These are phyloP conservation scores for Brevimyrus niger DNA, from an alignment of 2,113 vertebrate genomes.

Conservation along the genomic window DNA sequence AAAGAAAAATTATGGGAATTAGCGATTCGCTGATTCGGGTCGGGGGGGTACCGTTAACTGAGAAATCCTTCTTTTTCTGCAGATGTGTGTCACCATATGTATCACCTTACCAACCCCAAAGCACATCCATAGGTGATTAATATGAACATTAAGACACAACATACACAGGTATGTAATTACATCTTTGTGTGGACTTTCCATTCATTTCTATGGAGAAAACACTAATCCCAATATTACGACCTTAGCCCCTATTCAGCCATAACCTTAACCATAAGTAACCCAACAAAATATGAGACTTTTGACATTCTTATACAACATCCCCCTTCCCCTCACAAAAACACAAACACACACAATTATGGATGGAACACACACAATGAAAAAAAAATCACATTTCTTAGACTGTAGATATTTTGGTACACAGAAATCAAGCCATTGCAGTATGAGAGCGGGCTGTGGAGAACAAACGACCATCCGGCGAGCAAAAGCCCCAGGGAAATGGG, in stretches of 20 bases:
- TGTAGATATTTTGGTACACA: neutral
- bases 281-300: no score
- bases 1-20: neutral
- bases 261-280: no score
- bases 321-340: neutral
- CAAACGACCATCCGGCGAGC: slow-evolving; percentile 55
- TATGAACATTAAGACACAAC: neutral
- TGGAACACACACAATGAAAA: neutral
- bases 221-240: no score
- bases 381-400: neutral
- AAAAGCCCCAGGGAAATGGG: slow-evolving; percentile 66
- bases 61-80: neutral
- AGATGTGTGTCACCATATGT: neutral
- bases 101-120: neutral
- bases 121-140: neutral
- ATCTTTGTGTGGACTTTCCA: no score
- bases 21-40: neutral
- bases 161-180: neutral
- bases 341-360: neutral
- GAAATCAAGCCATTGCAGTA: neutral
- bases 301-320: neutral
- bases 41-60: neutral
- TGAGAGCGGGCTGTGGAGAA: slow-evolving; percentile 38
- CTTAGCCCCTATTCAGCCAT: no score
- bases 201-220: no score